Evolutionary conservation across 2,797 vertebrate species (phyloP).

Genomic region (Pteronotus mesoamericanus): DNA sequence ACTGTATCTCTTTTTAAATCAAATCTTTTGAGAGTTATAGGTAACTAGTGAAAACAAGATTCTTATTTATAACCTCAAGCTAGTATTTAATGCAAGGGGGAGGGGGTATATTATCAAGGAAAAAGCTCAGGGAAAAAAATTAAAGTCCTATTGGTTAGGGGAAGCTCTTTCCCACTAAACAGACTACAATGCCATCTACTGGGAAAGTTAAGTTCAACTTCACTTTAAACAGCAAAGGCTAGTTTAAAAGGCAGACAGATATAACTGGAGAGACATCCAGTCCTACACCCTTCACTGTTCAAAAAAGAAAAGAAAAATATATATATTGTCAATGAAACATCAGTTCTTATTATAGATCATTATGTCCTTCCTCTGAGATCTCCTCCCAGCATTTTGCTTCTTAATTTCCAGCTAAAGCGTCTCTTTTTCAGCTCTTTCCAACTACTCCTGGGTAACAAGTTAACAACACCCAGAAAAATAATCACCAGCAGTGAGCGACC

Average conservation of each 20-base stretch:
- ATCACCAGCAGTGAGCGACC: not conserved
- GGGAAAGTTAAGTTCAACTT: constrained; percentile 56
- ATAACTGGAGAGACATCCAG: constrained; percentile 29
- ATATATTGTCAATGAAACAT: not conserved
- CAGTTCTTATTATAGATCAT: constrained; percentile 27
- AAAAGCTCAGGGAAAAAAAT: constrained; percentile 58
- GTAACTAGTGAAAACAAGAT: constrained; percentile 76
- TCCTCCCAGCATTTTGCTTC: constrained; percentile 50
- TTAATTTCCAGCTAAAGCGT: constrained; percentile 42
- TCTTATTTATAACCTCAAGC: constrained; percentile 80
- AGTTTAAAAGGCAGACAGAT: constrained; percentile 41
- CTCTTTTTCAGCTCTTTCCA: constrained; percentile 12
- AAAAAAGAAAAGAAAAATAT: not conserved
- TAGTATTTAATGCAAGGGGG: constrained; percentile 78
- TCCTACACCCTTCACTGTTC: not conserved
- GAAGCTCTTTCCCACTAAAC: constrained; percentile 45
- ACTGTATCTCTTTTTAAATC: constrained; percentile 64
- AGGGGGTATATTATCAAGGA: constrained; percentile 66
- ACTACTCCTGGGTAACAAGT: constrained; percentile 24
- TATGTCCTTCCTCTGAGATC: constrained; percentile 16
- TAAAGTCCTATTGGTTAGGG: constrained; percentile 27
- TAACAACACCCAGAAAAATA: constrained; percentile 58
- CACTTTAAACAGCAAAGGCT: not conserved
- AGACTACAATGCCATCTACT: constrained; percentile 82
- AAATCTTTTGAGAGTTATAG: constrained; percentile 75